These are phyloP conservation scores for Parotia lawesii DNA, from an alignment of 2,113 vertebrate species.

Conservation along the genomic window DNA sequence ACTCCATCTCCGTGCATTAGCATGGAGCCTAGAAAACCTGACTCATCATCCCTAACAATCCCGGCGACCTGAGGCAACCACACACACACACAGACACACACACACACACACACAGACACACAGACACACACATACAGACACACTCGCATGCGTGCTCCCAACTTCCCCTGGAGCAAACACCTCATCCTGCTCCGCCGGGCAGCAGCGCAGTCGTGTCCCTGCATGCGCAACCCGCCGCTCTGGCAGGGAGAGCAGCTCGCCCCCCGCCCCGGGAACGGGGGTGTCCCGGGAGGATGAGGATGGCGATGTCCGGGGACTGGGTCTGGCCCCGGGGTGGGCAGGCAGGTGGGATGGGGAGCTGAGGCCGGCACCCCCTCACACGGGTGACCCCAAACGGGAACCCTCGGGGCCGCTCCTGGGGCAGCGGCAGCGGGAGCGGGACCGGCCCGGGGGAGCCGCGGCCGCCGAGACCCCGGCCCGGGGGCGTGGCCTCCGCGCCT, in stretches of 20 bases:
- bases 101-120: not conserved
- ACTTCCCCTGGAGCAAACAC: not conserved
- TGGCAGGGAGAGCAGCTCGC: not conserved
- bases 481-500: not conserved
- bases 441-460: rapidly evolving
- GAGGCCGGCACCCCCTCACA: not conserved
- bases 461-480: not conserved
- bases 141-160: not conserved
- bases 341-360: not conserved
- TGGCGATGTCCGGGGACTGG: too few relatives aligned
- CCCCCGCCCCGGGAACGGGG: too few relatives aligned
- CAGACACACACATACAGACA: not conserved
- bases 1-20: constrained; percentile 30
- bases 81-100: not conserved
- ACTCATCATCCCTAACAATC: constrained; percentile 47
- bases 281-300: not conserved
- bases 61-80: not conserved
- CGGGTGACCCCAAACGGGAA: not conserved
- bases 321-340: not conserved
- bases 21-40: constrained; percentile 43
- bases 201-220: not conserved
- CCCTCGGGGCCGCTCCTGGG: too few relatives aligned
- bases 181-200: not conserved
- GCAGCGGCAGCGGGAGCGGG: not conserved
- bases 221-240: not conserved